Evolutionary conservation across 2,797 vertebrate species (phyloP).

Genomic region (Sitta carolinensis): DNA sequence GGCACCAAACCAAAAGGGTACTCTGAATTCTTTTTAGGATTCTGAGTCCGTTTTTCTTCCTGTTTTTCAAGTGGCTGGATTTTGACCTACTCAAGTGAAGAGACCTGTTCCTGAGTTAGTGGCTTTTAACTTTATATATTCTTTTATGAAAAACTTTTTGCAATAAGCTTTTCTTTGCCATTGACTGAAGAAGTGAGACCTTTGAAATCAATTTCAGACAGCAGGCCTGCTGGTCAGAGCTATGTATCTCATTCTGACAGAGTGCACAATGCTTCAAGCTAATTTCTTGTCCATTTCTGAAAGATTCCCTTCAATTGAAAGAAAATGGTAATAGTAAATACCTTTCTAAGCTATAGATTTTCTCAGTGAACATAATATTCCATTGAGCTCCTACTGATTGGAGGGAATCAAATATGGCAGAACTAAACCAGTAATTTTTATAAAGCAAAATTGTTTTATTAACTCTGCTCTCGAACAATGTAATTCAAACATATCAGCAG

Average conservation of each 20-base stretch:
- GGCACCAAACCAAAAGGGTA: neutral
- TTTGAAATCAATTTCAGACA: conserved; percentile 15
- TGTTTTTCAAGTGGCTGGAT: neutral
- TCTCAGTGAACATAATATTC: neutral
- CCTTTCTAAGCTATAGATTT: neutral
- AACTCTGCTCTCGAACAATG: neutral
- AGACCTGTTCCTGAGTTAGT: neutral
- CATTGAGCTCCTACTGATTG: neutral
- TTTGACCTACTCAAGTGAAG: neutral
- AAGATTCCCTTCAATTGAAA: neutral
- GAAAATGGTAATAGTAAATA: neutral
- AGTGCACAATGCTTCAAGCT: neutral
- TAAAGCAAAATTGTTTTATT: neutral
- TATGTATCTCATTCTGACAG: neutral
- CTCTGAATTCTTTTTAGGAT: neutral
- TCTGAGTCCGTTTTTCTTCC: neutral
- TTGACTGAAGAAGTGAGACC: neutral
- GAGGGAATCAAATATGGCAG: neutral
- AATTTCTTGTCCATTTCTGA: conserved; percentile 29
- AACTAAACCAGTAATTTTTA: neutral
- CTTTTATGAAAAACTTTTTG: neutral
- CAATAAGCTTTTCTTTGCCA: neutral
- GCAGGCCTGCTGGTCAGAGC: neutral
- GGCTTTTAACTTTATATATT: neutral
- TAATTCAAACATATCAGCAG: neutral